Evolutionary conservation across 1,140 invertebrate genomes (phyloP), one percentile per base, ranked within the genome.

Genomic region (Hylyphantes graminicola): DNA sequence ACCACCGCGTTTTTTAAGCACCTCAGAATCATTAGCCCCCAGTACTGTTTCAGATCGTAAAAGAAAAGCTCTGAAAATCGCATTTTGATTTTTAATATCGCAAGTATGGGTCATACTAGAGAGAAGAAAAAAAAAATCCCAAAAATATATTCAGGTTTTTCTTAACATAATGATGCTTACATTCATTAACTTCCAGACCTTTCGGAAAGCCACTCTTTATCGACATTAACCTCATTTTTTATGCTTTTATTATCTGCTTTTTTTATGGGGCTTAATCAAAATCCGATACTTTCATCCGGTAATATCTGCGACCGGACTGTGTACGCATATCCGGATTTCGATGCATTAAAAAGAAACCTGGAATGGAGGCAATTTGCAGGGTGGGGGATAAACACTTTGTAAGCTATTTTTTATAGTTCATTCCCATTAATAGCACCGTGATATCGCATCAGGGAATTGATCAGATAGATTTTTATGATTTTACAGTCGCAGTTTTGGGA

Each of bases 181-280:
- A 80, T 80, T 80, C 77, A 80, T 80, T 80, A 80, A 80, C 64
- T 57, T 35, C 8, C 11, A 57, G 55, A 59, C 17, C 67, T 70
- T 70, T 19, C 17, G 19, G n/a, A 64, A 19, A 48, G 55, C 67
- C 50, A 13, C 13, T 48, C 77, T 35, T 57, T 68, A 80, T 80
- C 77, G 65, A 51, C 67, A 70, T 80, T 80, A 80, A 72, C 77
- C 77, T 59, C 59, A 50, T 70, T 80, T 70, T 80, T 80, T 12
- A 70, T 70, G 19, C 48, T 70, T 68, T 70, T 70, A 70, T 64
- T 54, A 80, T 61, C 67, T 53, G 19, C 54, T 13, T 80, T 80
- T 80, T 80, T 70, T 80, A 59, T 64, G 76, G 19, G 10, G 53
- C 65, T 80, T 80, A 80, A 80, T 80, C 77, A 80, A 80, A 80